These are phyloP conservation scores for Agrochola litura DNA, from an alignment of 2,888 invertebrate species.

Conservation along the genomic window DNA sequence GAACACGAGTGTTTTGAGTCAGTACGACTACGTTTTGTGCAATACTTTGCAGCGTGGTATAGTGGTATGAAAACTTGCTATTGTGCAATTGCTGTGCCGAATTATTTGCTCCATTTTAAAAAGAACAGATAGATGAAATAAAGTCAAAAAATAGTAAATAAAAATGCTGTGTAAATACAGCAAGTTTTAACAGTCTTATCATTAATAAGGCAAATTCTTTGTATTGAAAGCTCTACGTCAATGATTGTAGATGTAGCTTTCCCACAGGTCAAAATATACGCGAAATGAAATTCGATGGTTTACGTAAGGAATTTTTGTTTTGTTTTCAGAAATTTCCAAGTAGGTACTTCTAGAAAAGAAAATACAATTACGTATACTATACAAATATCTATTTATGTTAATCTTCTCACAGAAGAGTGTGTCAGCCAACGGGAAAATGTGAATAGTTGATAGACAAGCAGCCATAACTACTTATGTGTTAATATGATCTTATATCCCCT, in stretches of 20 bases:
- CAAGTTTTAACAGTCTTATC: background rate
- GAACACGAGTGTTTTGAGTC: no score
- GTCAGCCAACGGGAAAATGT: conserved; percentile 42
- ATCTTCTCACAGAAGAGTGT: conserved; percentile 18
- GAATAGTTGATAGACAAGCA: conserved; percentile 17
- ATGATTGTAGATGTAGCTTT: background rate
- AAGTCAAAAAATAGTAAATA: background rate
- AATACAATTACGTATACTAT: background rate
- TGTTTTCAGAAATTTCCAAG: background rate
- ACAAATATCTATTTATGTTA: conserved; percentile 26
- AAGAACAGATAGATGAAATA: background rate
- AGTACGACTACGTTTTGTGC: background rate
- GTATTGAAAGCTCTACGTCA: conserved; percentile 2
- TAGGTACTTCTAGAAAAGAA: background rate
- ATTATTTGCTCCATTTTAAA: background rate
- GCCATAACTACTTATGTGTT: conserved; percentile 14
- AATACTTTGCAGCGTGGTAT: background rate
- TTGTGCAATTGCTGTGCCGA: no score
- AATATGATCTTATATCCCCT: conserved; percentile 44
- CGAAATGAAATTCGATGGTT: no score
- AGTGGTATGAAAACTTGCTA: background rate
- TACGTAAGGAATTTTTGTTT: background rate
- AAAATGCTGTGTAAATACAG: no score
- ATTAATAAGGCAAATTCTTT: background rate
- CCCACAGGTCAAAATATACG: background rate